Evolutionary conservation across 2,797 vertebrate species (phyloP).

Genomic region (Rhabdophis nuchalis): DNA sequence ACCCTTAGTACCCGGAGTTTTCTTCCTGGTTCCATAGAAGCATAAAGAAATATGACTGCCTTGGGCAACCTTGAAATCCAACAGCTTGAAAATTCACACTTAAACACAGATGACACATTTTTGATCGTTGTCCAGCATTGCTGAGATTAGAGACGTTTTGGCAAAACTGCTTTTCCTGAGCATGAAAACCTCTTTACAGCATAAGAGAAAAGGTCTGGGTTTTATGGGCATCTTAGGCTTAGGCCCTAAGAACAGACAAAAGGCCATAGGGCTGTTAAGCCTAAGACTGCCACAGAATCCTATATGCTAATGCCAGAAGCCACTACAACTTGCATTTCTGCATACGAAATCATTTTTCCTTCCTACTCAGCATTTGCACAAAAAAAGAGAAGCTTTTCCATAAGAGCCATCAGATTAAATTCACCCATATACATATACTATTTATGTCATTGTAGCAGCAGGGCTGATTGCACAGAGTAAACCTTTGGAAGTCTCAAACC

Average conservation of each 20-base stretch:
- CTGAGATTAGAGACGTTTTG: constrained; percentile 50
- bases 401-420: background rate
- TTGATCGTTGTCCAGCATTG: constrained; percentile 39
- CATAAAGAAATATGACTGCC: background rate
- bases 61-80: constrained; percentile 16
- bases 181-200: constrained; percentile 56
- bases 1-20: background rate
- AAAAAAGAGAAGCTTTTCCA: accelerated
- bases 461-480: background rate
- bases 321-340: background rate
- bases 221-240: background rate
- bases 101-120: constrained; percentile 48
- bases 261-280: background rate
- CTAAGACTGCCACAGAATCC: background rate
- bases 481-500: background rate
- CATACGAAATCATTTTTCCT: background rate
- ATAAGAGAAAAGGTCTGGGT: constrained; percentile 13
- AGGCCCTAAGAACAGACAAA: constrained; percentile 38
- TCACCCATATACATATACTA: background rate
- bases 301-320: background rate
- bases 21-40: constrained; percentile 2
- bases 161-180: constrained; percentile 41
- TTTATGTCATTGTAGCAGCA: background rate
- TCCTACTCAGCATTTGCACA: background rate
- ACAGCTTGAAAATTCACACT: constrained; percentile 59